These are phyloP conservation scores for Arion vulgaris DNA, from an alignment of 1,140 invertebrate genomes.

Conservation along the genomic window DNA sequence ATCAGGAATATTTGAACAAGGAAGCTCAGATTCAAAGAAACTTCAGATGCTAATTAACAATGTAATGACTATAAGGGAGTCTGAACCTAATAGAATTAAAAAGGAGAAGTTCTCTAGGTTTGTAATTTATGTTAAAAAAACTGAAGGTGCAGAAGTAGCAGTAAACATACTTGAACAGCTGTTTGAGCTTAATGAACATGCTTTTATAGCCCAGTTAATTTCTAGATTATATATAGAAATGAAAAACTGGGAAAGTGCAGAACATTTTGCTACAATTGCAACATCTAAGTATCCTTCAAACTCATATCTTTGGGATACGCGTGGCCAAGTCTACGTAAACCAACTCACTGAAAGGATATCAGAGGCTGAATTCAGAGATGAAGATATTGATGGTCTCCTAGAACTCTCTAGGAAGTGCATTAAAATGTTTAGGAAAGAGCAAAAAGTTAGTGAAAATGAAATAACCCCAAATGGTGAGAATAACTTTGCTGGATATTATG, in stretches of 20 bases:
- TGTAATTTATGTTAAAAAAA: constrained; percentile 42
- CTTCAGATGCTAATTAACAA: constrained; percentile 47
- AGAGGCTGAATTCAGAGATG: not conserved
- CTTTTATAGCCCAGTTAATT: constrained; percentile 53
- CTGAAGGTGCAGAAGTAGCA: constrained; percentile 45
- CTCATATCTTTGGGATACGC: constrained; percentile 55
- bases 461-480: constrained; percentile 12
- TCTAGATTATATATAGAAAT: constrained; percentile 51
- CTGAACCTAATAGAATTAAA: constrained; percentile 29
- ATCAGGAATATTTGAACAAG: constrained; percentile 36
- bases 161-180: constrained; percentile 40
- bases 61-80: constrained; percentile 44
- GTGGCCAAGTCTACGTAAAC: constrained; percentile 49
- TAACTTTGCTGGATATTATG: constrained; percentile 45
- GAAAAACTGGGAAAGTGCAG: constrained; percentile 49
- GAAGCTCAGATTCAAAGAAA: constrained; percentile 29
- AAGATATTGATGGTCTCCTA: constrained; percentile 1
- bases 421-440: constrained; percentile 12
- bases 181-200: constrained; percentile 46
- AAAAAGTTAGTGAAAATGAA: constrained; percentile 26
- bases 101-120: constrained; percentile 49
- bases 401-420: constrained; percentile 19
- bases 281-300: constrained; percentile 42
- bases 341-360: constrained; percentile 40
- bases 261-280: constrained; percentile 45